Base-by-base conservation (phyloP, 2,888 invertebrate genomes). In the Gandaritis pyraliata region DNA sequence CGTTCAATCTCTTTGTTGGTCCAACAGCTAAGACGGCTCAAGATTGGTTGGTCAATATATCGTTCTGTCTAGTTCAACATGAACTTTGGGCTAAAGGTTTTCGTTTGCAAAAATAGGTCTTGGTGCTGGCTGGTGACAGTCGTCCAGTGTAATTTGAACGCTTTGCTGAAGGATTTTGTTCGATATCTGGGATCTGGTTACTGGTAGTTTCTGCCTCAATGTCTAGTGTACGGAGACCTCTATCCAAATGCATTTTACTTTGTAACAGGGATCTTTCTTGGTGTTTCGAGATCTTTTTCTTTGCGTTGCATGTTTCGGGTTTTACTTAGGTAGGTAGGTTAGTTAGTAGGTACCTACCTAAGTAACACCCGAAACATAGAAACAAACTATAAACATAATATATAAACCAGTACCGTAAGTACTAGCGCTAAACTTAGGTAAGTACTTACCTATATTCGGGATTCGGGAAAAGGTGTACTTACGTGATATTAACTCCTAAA, bases 161-260 rank as follows among this genome's bases (percentile, higher is more conserved):
- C 45, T 55, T 58, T 52, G 30, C 55, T 53, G 47, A 47, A 62
- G 60, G 52, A 60, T 64, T 68, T 61, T 63, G 55, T 48, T 57
- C n/a, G n/a, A 39, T 41, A 49, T 52, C 39, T 50, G 57, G 61
- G 66, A 76, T 33, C 65, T 29, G 36, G 36, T 63, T 45, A 54
- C 29, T 54, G 46, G 36, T 23, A 18, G 46, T 60, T 29, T 12
- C 64, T 43, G 54, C 30, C 41, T 48, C 15, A 29, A 0, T 8
- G 30, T 13, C 76, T 64, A 70, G 52, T 65, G 18, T 72, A 70
- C 61, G 51, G 46, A 58, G 80, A 57, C 18, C 77, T 72, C 58
- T 54, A 53, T 43, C 29, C 58, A n/a, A 58, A 50, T 57, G 64
- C 56, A 58, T 64, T 66, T 64, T 64, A 55, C 45, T 58, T 48